Evolutionary conservation across 1,140 invertebrate genomes (phyloP).

Genomic region (Leptopilina boulardi): DNA sequence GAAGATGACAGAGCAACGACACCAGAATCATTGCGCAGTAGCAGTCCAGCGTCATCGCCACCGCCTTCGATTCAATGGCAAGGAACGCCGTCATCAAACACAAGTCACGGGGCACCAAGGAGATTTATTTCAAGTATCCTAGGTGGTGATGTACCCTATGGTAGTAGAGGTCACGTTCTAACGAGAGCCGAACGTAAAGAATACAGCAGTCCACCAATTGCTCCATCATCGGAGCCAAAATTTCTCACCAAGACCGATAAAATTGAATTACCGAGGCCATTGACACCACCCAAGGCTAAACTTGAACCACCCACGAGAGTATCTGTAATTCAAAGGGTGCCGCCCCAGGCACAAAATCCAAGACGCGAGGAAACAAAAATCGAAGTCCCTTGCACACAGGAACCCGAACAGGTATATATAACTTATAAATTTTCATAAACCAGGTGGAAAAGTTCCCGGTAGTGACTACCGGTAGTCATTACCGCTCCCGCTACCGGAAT

Average conservation of each 20-base stretch:
- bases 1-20: constrained; percentile 73
- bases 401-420: constrained; percentile 73
- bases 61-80: constrained; percentile 60
- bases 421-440: not conserved
- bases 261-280: constrained; percentile 75
- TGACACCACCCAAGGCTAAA: constrained; percentile 76
- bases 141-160: constrained; percentile 85
- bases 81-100: constrained; percentile 47
- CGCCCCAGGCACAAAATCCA: constrained; percentile 76
- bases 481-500: no score
- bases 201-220: constrained; percentile 80
- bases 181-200: constrained; percentile 88
- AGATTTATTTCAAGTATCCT: constrained; percentile 87
- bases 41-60: constrained; percentile 65
- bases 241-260: constrained; percentile 74
- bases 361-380: constrained; percentile 68
- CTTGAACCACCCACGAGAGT: constrained; percentile 77
- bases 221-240: constrained; percentile 69
- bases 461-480: no score
- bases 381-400: constrained; percentile 68
- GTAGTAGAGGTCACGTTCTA: constrained; percentile 83
- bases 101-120: constrained; percentile 59
- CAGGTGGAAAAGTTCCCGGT: no score
- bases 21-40: constrained; percentile 69
- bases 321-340: constrained; percentile 90